A percentile compares a stretch with the other conserved stretches of the same genome.
Evolutionary conservation across 1,140 invertebrate species (phyloP).

Genomic region (Pteromalus puparum): DNA sequence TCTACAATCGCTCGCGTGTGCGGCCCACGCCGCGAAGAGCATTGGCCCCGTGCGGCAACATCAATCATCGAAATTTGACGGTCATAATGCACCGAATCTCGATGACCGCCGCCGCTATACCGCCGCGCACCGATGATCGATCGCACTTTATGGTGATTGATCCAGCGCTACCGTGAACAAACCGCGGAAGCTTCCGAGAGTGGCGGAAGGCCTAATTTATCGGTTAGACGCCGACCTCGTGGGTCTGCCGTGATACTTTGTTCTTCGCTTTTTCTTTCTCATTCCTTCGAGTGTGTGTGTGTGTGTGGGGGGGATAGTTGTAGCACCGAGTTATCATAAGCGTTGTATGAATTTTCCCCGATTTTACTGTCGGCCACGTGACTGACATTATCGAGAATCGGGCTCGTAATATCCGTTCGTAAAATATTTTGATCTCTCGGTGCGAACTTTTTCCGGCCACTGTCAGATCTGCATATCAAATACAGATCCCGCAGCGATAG

Average conservation of each 20-base stretch:
- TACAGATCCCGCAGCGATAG: too few species aligned
- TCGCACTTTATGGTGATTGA: slow-evolving; percentile 24
- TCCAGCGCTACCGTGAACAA: slow-evolving; percentile 16
- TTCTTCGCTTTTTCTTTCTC: not conserved
- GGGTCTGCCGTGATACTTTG: too few species aligned
- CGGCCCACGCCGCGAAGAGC: not conserved
- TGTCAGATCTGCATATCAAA: too few species aligned
- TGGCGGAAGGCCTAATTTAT: slow-evolving; percentile 1
- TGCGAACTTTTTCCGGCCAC: too few species aligned
- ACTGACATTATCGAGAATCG: too few species aligned
- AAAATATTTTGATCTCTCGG: too few species aligned
- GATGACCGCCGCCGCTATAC: slow-evolving; percentile 26
- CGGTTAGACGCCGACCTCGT: not conserved
- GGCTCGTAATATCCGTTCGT: too few species aligned
- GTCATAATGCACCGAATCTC: slow-evolving; percentile 32
- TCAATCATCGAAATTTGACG: slow-evolving; percentile 37
- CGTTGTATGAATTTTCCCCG: too few species aligned
- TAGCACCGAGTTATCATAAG: too few species aligned
- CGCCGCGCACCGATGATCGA: not conserved
- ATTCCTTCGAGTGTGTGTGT: too few species aligned
- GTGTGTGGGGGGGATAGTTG: too few species aligned
- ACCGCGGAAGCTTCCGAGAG: not conserved
- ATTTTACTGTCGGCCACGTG: too few species aligned
- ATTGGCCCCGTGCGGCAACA: not conserved
- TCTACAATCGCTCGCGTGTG: slow-evolving; percentile 15